Evolutionary conservation across 2,113 vertebrate genomes (phyloP).

Genomic region (Ochotona curzoniae): DNA sequence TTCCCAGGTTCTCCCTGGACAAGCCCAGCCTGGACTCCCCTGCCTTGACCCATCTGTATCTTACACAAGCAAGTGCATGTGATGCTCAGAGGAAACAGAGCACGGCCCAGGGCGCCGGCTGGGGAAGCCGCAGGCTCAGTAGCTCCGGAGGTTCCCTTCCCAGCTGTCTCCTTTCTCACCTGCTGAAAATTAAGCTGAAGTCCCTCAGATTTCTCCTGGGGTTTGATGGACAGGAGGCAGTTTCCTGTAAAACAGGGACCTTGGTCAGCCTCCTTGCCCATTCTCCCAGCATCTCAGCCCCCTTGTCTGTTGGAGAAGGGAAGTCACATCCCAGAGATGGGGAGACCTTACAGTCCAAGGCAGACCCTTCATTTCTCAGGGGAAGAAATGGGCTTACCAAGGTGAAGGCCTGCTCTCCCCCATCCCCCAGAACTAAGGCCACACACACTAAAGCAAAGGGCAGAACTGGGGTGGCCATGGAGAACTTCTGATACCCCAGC

Average conservation of each 20-base stretch:
- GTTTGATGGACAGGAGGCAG: conserved; percentile 93
- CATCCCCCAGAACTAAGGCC: not conserved
- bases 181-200: conserved; percentile 98
- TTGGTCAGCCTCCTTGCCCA: not conserved
- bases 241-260: conserved; percentile 87
- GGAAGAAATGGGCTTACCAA: not conserved
- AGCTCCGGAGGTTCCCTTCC: not conserved
- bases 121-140: not conserved
- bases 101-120: not conserved
- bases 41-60: not conserved
- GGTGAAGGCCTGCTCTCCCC: not conserved
- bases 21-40: not conserved
- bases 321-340: not conserved
- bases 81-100: not conserved
- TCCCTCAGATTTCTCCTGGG: conserved; percentile 90
- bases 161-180: conserved; percentile 83
- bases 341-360: not conserved
- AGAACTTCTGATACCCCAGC: not conserved
- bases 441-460: not conserved
- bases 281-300: not conserved
- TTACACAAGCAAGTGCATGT: not conserved
- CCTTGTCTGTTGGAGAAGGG: not conserved
- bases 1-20: not conserved
- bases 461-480: not conserved
- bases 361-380: not conserved